Conservation (phyloP, 2,797 vertebrate genomes). For the Falco berigora region DNA sequence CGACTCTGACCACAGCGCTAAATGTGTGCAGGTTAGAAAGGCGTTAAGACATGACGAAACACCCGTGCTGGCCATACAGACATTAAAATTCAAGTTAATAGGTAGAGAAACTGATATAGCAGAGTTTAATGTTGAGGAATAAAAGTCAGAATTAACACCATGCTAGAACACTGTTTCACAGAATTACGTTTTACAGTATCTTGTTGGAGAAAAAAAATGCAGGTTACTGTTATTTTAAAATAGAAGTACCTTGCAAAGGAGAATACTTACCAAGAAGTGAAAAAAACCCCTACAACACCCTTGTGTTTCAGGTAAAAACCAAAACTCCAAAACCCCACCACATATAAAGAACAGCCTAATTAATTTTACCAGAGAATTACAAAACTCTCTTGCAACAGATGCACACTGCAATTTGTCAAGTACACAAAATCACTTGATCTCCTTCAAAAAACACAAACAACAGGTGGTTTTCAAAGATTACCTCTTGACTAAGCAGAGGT, state of each 20-base stretch:
- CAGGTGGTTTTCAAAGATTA: slow-evolving; percentile 52
- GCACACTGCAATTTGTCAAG: neutral
- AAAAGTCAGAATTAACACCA: neutral
- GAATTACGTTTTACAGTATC: neutral
- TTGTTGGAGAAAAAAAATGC: neutral
- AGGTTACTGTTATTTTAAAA: neutral
- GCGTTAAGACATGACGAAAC: neutral
- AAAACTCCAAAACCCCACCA: neutral
- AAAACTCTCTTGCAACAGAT: neutral
- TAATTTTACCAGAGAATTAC: neutral
- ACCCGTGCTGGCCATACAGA: neutral
- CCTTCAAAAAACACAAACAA: neutral
- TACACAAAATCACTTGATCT: neutral
- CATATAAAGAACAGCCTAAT: neutral
- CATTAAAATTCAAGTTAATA: neutral
- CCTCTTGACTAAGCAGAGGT: slow-evolving; percentile 92
- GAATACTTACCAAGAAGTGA: neutral
- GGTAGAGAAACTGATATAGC: neutral
- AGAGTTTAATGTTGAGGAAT: neutral
- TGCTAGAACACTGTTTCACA: neutral
- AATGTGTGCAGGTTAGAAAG: slow-evolving; percentile 24
- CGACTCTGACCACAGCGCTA: neutral
- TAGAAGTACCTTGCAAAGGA: neutral
- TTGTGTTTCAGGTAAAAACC: neutral
- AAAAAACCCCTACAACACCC: neutral